Conservation (phyloP, 2,797 vertebrate genomes). For the Peromyscus melanophrys region DNA sequence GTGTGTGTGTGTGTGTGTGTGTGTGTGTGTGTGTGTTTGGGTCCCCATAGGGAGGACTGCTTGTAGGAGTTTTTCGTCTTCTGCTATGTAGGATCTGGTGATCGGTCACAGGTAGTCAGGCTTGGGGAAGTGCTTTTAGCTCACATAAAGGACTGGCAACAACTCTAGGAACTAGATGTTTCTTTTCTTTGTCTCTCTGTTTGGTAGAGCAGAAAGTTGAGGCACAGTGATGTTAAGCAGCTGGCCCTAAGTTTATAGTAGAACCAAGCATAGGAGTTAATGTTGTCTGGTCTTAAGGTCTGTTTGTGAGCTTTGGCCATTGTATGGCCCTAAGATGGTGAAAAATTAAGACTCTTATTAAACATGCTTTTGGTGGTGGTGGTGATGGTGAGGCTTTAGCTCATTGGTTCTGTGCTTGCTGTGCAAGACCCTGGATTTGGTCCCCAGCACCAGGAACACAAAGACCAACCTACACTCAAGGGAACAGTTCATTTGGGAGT, state of each 20-base stretch:
- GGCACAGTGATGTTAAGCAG: background rate
- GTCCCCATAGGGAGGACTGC: background rate
- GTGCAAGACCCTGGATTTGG: background rate
- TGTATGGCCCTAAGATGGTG: background rate
- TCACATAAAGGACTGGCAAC: background rate
- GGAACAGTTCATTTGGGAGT: background rate
- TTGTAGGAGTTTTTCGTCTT: background rate
- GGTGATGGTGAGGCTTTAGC: background rate
- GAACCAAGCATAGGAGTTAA: background rate
- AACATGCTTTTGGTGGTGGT: background rate
- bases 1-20: background rate
- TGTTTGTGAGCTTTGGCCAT: background rate
- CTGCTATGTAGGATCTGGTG: background rate
- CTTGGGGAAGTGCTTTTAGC: background rate
- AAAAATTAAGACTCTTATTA: background rate
- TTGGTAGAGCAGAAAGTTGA: background rate
- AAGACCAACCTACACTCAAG: background rate
- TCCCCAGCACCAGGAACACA: background rate
- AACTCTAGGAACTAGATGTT: background rate
- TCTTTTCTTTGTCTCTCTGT: background rate
- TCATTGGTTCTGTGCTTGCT: background rate
- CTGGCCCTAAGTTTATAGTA: background rate
- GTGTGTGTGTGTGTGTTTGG: too few relatives aligned
- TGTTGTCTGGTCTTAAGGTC: background rate
- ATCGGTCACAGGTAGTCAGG: background rate